Conservation (phyloP, 2,113 vertebrate species). For the Typhlomys cinereus region DNA sequence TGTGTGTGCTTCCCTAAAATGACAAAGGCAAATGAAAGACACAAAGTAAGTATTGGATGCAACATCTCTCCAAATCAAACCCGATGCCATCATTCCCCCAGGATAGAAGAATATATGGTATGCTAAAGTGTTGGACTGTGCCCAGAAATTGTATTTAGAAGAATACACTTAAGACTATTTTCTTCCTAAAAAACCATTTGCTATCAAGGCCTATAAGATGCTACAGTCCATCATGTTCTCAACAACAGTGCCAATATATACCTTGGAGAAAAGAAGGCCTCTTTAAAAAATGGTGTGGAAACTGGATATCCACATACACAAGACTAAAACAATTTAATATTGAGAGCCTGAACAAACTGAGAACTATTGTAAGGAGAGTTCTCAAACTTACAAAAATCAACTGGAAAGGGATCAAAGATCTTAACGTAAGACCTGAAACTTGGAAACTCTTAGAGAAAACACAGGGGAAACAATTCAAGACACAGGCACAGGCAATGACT, state of each 20-base stretch:
- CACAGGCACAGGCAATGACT: background rate
- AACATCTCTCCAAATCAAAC: background rate
- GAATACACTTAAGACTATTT: too few relatives aligned
- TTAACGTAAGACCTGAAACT: background rate
- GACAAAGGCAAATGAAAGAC: slow-evolving; percentile 60
- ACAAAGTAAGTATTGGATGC: background rate
- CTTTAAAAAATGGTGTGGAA: background rate
- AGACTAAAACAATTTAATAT: background rate
- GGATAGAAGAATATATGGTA: background rate
- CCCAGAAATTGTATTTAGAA: too few relatives aligned
- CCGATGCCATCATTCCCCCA: background rate
- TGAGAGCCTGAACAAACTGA: too few relatives aligned
- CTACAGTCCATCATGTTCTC: background rate
- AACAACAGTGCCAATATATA: background rate
- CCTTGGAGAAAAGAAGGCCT: background rate
- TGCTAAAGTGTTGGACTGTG: background rate
- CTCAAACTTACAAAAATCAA: background rate
- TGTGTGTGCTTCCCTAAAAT: slow-evolving; percentile 70
- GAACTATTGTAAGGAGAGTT: too few relatives aligned
- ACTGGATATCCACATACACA: background rate
- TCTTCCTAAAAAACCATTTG: too few relatives aligned
- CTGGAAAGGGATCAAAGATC: background rate
- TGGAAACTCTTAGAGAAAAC: background rate
- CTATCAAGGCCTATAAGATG: too few relatives aligned
- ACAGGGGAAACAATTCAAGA: background rate